Base-by-base conservation (phyloP, 2,113 vertebrate species). In the Ivindomyrus marchei region DNA sequence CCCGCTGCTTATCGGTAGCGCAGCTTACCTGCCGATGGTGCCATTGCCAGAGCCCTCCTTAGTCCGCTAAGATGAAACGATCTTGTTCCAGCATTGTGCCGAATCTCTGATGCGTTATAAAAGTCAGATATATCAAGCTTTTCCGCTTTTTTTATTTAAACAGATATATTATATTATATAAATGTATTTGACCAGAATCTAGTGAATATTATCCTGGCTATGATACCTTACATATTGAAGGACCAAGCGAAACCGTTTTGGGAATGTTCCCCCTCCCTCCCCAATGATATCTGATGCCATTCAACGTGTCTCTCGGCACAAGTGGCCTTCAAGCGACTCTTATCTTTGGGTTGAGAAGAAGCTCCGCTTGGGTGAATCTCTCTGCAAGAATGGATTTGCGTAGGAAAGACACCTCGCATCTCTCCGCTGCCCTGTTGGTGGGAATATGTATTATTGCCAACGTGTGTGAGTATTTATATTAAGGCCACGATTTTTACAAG, bases 341-440 rank as follows among this genome's bases (percentile, higher is more conserved):
- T 70, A 42, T 70, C 47, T 66, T 91, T 70, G 45, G 27, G 3
- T 85, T 7, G 89, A 52, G 53, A 90, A 84, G 93, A 92, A 93
- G 88, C 56, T 85, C 31, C 56, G 90, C 89, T 89, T 90, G 92
- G 91, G 62, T 92, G 92, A 88, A 90, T 92, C 92, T 93, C 92
- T 92, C 92, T 42, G 94, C 93, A 92, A 94, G 93, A 93, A 96
- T 96, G 96, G 93, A 92, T 94, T 92, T 95, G 88, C 92, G 93
- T 94, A 94, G 92, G 92, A 42, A 36, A 50, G 39, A 70, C 80
- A 6, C 93, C 53, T 94, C 92, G 92, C 95, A 94, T 91, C 77
- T 89, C 21, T 42, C 17, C 15, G 90, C 92, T 0, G 89, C 92
- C 13, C 49, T 89, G 49, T 27, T 93, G 89, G 87, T 87, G 87